phyloP scores from a whole-genome alignment of 2,888 invertebrate genomes.

The Diabrotica balteata region DNA sequence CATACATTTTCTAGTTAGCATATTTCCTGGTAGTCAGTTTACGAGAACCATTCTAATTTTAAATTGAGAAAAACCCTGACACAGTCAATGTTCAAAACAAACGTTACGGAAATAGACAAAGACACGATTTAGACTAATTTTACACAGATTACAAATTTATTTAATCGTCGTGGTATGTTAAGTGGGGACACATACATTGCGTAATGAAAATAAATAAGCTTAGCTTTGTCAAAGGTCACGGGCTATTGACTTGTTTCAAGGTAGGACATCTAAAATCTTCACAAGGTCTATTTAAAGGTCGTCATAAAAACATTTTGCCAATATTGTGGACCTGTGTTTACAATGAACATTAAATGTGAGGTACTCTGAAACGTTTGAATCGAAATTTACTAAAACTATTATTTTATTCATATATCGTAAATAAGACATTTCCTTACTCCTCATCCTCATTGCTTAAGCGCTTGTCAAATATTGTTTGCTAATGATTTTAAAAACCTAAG shows the following conservation, averaged over 20 bases:
- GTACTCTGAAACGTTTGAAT: too few relatives aligned
- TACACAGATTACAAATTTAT: not conserved
- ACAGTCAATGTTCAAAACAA: not conserved
- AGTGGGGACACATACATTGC: not conserved
- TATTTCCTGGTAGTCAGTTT: slow-evolving; percentile 3
- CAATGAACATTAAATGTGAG: too few relatives aligned
- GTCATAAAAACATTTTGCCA: too few relatives aligned
- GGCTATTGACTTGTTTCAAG: slow-evolving; percentile 6
- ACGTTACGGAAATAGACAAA: slow-evolving; percentile 3
- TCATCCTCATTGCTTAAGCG: too few relatives aligned
- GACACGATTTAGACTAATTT: not conserved
- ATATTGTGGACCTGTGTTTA: too few relatives aligned
- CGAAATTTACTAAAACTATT: too few relatives aligned
- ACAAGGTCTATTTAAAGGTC: too few relatives aligned
- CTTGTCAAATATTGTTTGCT: too few relatives aligned
- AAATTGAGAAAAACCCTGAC: slow-evolving; percentile 4
- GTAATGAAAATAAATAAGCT: not conserved
- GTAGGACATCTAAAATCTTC: not conserved
- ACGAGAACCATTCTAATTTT: slow-evolving; percentile 8
- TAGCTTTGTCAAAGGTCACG: slow-evolving; percentile 2
- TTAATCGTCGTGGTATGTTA: not conserved
- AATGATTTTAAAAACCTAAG: too few relatives aligned
- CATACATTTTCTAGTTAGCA: not conserved
- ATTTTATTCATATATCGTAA: too few relatives aligned
- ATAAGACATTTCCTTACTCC: too few relatives aligned